Percentiles rank a stretch among this genome's conserved stretches.
These are phyloP conservation scores for Siniperca chuatsi DNA, from an alignment of 2,113 vertebrate species.

Conservation along the genomic window DNA sequence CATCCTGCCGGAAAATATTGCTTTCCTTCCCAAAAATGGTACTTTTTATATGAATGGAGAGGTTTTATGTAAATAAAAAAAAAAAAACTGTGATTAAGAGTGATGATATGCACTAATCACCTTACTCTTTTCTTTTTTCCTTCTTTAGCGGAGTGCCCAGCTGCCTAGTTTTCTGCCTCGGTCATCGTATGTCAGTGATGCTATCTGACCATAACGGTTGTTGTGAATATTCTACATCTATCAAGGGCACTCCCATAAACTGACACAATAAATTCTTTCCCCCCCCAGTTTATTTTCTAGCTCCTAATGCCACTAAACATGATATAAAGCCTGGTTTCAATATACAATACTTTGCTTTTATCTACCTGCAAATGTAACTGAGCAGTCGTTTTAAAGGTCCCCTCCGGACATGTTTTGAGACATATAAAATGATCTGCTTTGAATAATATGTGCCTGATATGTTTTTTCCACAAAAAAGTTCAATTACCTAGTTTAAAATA, in stretches of 20 bases:
- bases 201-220: not conserved
- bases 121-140: not conserved
- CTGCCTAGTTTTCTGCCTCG: constrained; percentile 43
- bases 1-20: constrained; percentile 81
- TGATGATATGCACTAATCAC: not conserved
- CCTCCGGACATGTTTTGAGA: not conserved
- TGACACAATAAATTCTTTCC: not conserved
- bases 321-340: not conserved
- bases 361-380: not conserved
- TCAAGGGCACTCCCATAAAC: not conserved
- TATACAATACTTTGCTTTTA: not conserved
- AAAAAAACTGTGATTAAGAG: not conserved
- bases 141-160: constrained; percentile 73
- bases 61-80: not conserved
- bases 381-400: not conserved
- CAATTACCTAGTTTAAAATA: not conserved
- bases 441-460: not conserved
- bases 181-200: not conserved
- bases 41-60: constrained; percentile 1
- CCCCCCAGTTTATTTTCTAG: not conserved
- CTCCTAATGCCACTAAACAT: not conserved
- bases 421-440: constrained; percentile 3
- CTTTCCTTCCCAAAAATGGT: constrained; percentile 85
- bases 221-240: constrained; percentile 1
- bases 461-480: not conserved